Conservation (phyloP, 2,888 invertebrate genomes). For the Pomacea canaliculata region DNA sequence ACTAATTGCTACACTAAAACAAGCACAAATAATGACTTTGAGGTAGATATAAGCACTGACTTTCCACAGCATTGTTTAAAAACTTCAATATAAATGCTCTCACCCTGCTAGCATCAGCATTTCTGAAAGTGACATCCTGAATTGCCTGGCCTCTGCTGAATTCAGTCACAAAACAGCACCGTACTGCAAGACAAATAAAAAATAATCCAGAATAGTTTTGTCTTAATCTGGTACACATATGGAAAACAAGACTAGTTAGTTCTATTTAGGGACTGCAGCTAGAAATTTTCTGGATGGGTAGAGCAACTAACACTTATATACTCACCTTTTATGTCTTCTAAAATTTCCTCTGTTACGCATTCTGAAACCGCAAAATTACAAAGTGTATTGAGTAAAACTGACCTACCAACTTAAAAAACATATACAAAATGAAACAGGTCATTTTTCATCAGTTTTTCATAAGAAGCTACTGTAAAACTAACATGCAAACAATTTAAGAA, state of each 20-base stretch:
- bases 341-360: constrained; percentile 68
- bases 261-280: background rate
- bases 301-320: background rate
- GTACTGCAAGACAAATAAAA: constrained; percentile 73
- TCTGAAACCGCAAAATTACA: constrained; percentile 43
- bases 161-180: constrained; percentile 89
- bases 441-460: no score
- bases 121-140: constrained; percentile 69
- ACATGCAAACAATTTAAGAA: no score
- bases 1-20: no score
- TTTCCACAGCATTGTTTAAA: no score
- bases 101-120: constrained; percentile 51
- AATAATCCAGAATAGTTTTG: background rate
- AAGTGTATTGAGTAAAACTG: no score
- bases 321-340: constrained; percentile 79
- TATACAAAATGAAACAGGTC: no score
- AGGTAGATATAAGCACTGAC: no score
- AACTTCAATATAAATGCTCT: background rate
- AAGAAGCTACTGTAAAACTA: no score
- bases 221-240: background rate
- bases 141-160: constrained; percentile 76
- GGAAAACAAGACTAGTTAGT: background rate
- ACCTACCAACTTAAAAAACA: no score
- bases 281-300: no score
- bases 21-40: no score